Conservation (phyloP, 2,797 vertebrate genomes). For the Pipistrellus kuhlii region DNA sequence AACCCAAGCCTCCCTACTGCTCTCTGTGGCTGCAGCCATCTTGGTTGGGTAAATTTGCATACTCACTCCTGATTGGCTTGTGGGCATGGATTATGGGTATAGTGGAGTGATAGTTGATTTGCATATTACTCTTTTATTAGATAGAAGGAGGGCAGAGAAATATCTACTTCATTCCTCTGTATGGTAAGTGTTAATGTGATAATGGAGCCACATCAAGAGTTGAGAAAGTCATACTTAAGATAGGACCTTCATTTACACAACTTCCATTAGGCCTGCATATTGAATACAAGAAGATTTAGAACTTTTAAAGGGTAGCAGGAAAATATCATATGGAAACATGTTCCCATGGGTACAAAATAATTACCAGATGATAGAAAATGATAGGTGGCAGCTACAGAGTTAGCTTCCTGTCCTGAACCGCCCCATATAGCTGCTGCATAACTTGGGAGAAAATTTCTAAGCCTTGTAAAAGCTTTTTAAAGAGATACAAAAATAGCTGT, state of each 20-base stretch:
- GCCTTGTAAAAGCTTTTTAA: neutral
- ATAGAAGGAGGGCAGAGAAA: neutral
- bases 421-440: neutral
- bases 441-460: neutral
- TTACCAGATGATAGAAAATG: neutral
- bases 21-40: no score
- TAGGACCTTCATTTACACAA: neutral
- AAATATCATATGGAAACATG: neutral
- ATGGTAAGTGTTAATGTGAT: neutral
- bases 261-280: neutral
- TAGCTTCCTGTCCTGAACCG: neutral
- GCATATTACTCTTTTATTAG: no score
- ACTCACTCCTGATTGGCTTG: no score
- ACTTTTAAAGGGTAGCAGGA: neutral
- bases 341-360: neutral
- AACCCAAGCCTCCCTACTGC: no score
- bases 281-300: neutral
- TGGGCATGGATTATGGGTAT: no score
- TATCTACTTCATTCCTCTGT: neutral
- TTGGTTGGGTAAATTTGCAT: no score
- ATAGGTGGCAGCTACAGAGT: neutral
- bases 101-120: no score
- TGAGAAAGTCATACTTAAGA: neutral
- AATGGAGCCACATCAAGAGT: neutral
- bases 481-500: neutral